Conservation (phyloP, 1,140 invertebrate genomes). For the Zaprionus taronus region DNA sequence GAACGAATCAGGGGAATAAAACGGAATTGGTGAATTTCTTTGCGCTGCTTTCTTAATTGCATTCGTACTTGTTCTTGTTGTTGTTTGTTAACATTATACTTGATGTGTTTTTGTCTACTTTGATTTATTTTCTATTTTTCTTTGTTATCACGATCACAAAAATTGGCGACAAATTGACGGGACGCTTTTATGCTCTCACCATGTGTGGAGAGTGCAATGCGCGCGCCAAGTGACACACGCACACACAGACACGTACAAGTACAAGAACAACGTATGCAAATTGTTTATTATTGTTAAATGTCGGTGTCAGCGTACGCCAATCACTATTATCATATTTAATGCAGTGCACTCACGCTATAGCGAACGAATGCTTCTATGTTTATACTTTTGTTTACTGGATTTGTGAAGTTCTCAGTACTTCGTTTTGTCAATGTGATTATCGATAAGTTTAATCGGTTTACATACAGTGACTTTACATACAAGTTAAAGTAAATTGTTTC, state of each 20-base stretch:
- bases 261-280: neutral
- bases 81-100: constrained; percentile 18
- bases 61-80: constrained; percentile 29
- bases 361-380: neutral
- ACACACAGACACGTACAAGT: neutral
- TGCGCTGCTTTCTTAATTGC: constrained; percentile 30
- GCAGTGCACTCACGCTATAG: neutral
- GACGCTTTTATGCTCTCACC: constrained; percentile 14
- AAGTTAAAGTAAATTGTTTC: too few relatives aligned
- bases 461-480: too few relatives aligned
- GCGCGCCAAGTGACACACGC: neutral
- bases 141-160: constrained; percentile 44
- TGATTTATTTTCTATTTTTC: constrained; percentile 11
- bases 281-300: constrained; percentile 38
- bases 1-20: constrained; percentile 16
- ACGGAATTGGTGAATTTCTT: constrained; percentile 6
- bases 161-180: constrained; percentile 69
- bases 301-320: constrained; percentile 13
- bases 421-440: too few relatives aligned
- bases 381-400: neutral
- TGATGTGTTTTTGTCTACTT: neutral
- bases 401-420: neutral
- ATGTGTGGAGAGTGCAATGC: constrained; percentile 18
- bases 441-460: too few relatives aligned
- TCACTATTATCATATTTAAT: constrained; percentile 37